Evolutionary conservation across 2,888 invertebrate genomes (phyloP).

Genomic region (Nephrocerus scutellatus): DNA sequence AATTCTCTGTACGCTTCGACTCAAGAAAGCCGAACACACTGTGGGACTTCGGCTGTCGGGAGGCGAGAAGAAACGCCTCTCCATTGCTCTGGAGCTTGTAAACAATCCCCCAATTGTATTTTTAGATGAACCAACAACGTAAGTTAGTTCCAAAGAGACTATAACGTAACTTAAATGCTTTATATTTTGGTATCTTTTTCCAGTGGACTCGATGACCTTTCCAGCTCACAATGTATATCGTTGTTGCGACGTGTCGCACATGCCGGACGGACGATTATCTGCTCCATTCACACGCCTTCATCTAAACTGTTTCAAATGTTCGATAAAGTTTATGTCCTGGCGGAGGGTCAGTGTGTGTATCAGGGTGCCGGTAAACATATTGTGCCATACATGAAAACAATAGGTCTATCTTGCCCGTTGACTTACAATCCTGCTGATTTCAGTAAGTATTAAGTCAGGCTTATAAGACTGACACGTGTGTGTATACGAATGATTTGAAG

Average conservation of each 20-base stretch:
- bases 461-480: conserved; percentile 10
- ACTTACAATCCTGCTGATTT: conserved; percentile 97
- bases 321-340: conserved; percentile 83
- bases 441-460: conserved; percentile 63
- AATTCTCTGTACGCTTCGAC: conserved; percentile 72
- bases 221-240: conserved; percentile 80
- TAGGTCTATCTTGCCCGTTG: conserved; percentile 78
- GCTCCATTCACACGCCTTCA: conserved; percentile 94
- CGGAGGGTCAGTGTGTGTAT: conserved; percentile 84
- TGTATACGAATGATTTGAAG: too few relatives aligned
- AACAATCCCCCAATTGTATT: conserved; percentile 95
- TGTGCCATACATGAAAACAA: conserved; percentile 69
- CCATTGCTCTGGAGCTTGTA: conserved; percentile 81
- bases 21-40: conserved; percentile 68
- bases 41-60: conserved; percentile 72
- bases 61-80: conserved; percentile 87
- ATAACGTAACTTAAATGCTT: not conserved
- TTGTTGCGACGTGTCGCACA: conserved; percentile 77
- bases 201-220: conserved; percentile 86
- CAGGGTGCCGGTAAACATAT: conserved; percentile 72
- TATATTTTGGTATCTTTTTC: conserved; percentile 26
- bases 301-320: conserved; percentile 87
- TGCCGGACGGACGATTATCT: conserved; percentile 84
- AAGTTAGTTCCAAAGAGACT: conserved; percentile 34
- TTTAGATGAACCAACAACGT: conserved; percentile 96